A percentile compares a stretch with the other conserved stretches of the same genome.
Evolutionary conservation across 2,888 invertebrate species (phyloP).

Genomic region (Cephalotes varians): DNA sequence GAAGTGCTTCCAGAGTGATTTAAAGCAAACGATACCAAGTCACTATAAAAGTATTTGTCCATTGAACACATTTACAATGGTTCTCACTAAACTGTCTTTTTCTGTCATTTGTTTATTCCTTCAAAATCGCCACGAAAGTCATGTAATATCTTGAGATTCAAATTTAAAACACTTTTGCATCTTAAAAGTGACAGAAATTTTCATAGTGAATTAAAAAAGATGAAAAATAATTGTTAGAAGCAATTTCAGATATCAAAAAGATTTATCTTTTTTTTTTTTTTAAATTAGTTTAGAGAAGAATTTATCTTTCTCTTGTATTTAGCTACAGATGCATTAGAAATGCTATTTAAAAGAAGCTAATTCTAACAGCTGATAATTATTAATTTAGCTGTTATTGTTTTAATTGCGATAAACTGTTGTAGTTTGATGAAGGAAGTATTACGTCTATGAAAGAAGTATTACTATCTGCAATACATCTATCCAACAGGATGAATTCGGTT

Average conservation of each 20-base stretch:
- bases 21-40: neutral
- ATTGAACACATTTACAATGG: neutral
- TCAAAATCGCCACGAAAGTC: neutral
- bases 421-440: neutral
- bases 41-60: neutral
- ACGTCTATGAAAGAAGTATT: conserved; percentile 5
- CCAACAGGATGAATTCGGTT: conserved; percentile 5
- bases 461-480: neutral
- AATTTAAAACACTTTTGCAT: neutral
- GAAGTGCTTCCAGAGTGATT: conserved; percentile 7
- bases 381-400: neutral
- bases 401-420: neutral
- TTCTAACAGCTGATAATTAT: neutral
- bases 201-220: neutral
- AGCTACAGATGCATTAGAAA: neutral
- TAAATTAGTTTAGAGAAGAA: neutral
- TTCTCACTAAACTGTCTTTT: too few relatives aligned
- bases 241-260: neutral
- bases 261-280: neutral
- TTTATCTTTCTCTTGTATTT: neutral
- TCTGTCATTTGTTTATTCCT: neutral
- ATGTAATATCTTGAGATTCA: neutral
- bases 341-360: neutral
- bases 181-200: neutral
- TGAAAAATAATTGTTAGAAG: neutral